A percentile compares a stretch with the other conserved stretches of the same genome.
Evolutionary conservation across 1,140 invertebrate genomes (phyloP).

Genomic region (Diploscapter pachys): DNA sequence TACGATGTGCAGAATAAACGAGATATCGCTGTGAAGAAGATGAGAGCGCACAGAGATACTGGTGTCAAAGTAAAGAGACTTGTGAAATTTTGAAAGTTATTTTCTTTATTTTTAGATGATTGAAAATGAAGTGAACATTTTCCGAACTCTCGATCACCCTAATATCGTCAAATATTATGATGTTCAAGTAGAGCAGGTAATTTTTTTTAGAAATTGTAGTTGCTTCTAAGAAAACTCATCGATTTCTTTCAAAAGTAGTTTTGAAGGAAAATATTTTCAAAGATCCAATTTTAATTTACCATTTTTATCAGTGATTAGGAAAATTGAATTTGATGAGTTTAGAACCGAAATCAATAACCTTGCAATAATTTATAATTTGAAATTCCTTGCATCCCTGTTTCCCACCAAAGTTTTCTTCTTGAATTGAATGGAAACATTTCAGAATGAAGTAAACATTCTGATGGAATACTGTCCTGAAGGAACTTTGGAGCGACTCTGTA

Average conservation of each 20-base stretch:
- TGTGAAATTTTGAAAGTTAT: not conserved
- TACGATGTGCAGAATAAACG: conserved; percentile 9
- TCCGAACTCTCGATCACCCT: conserved; percentile 72
- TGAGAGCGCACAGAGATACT: conserved; percentile 1
- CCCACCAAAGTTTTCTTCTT: too few relatives aligned
- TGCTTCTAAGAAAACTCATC: too few relatives aligned
- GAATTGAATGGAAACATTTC: too few relatives aligned
- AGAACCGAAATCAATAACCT: too few relatives aligned
- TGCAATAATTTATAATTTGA: too few relatives aligned
- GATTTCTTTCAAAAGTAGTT: too few relatives aligned
- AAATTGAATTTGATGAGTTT: too few relatives aligned
- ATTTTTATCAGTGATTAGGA: too few relatives aligned
- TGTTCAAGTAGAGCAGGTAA: conserved; percentile 71
- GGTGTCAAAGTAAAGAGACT: not conserved
- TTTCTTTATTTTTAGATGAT: conserved; percentile 9
- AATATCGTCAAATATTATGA: conserved; percentile 88
- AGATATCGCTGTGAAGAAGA: conserved; percentile 14
- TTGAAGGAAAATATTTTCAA: too few relatives aligned
- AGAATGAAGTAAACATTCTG: conserved; percentile 64
- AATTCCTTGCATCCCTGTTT: too few relatives aligned
- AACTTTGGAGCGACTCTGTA: conserved; percentile 60
- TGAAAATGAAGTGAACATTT: conserved; percentile 73
- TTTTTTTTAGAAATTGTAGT: not conserved
- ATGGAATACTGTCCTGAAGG: conserved; percentile 68
- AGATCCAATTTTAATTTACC: too few relatives aligned